A percentile compares a stretch with the other conserved stretches of the same genome.
phyloP scores from a whole-genome alignment of 2,888 invertebrate genomes.

The Callosobruchus maculatus region DNA sequence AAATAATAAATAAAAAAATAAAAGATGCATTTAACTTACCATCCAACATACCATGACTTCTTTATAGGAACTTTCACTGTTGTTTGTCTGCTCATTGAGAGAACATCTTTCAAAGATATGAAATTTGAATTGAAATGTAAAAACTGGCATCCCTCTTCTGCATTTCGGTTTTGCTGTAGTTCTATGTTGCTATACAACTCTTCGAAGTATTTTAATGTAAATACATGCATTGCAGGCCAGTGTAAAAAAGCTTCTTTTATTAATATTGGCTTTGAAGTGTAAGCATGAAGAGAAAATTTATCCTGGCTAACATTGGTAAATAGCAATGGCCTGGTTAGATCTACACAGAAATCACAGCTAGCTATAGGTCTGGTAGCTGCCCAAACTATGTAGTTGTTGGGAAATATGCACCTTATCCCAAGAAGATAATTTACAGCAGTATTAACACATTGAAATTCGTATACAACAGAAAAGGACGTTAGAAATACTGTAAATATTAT shows the following conservation, averaged over 20 bases:
- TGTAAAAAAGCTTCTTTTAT: slow-evolving; percentile 70
- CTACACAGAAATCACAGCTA: slow-evolving; percentile 74
- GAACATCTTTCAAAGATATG: slow-evolving; percentile 70
- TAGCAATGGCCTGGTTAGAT: slow-evolving; percentile 64
- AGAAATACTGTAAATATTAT: slow-evolving; percentile 2
- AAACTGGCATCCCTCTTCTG: slow-evolving; percentile 81
- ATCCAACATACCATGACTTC: slow-evolving; percentile 85
- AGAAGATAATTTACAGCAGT: slow-evolving; percentile 39
- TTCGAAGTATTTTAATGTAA: slow-evolving; percentile 67
- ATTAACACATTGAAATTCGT: slow-evolving; percentile 6
- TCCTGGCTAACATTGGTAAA: slow-evolving; percentile 65
- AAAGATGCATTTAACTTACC: slow-evolving; percentile 65
- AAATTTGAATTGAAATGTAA: slow-evolving; percentile 82
- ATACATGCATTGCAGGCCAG: slow-evolving; percentile 71
- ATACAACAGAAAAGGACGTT: slow-evolving; percentile 1
- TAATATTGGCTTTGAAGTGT: slow-evolving; percentile 75
- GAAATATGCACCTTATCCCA: slow-evolving; percentile 70
- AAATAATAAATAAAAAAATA: too few relatives aligned
- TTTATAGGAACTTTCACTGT: slow-evolving; percentile 60
- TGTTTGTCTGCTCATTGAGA: slow-evolving; percentile 67
- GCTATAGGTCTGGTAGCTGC: slow-evolving; percentile 82
- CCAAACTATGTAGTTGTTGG: slow-evolving; percentile 83
- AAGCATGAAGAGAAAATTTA: slow-evolving; percentile 70
- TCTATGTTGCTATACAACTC: slow-evolving; percentile 63
- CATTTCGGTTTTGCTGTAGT: slow-evolving; percentile 65